These are phyloP conservation scores for Medauroidea extradentata DNA, from an alignment of 1,140 invertebrate genomes.

Conservation along the genomic window DNA sequence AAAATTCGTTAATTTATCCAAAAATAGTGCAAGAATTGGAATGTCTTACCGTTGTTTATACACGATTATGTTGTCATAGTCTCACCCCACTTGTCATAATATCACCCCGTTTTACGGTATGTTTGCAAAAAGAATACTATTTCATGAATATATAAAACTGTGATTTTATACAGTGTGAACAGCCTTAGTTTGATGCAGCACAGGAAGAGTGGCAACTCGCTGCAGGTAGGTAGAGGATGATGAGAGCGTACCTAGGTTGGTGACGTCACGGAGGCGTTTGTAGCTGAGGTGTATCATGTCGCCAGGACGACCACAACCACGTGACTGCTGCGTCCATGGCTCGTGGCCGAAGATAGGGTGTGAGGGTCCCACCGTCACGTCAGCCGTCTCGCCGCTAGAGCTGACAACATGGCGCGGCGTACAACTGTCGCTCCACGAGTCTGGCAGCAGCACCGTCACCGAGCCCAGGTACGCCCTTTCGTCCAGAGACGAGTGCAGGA, in stretches of 20 bases:
- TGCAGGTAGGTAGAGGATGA: too few species aligned
- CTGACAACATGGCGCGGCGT: conserved; percentile 34
- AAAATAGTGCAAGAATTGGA: too few species aligned
- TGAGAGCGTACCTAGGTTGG: conserved; percentile 34
- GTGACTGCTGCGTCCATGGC: conserved; percentile 55
- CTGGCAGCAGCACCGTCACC: conserved; percentile 51
- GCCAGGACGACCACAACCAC: conserved; percentile 52
- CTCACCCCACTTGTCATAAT: too few species aligned
- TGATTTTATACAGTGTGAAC: too few species aligned
- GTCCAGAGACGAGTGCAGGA: conserved; percentile 50
- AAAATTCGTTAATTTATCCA: too few species aligned
- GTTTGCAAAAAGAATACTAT: too few species aligned
- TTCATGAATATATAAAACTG: too few species aligned
- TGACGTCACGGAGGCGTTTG: conserved; percentile 28
- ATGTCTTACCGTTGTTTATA: too few species aligned
- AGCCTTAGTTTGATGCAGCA: too few species aligned
- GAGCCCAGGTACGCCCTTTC: conserved; percentile 48
- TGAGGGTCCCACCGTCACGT: conserved; percentile 48
- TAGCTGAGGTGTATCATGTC: conserved; percentile 55
- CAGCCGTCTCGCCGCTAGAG: conserved; percentile 44
- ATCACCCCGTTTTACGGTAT: too few species aligned
- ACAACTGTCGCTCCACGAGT: conserved; percentile 49
- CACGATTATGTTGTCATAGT: too few species aligned
- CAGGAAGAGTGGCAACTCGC: too few species aligned
- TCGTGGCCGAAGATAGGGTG: conserved; percentile 49